Percentiles rank a stretch among this genome's conserved stretches.
Conservation (phyloP, 2,113 vertebrate species). For the Marmota flaviventris region DNA sequence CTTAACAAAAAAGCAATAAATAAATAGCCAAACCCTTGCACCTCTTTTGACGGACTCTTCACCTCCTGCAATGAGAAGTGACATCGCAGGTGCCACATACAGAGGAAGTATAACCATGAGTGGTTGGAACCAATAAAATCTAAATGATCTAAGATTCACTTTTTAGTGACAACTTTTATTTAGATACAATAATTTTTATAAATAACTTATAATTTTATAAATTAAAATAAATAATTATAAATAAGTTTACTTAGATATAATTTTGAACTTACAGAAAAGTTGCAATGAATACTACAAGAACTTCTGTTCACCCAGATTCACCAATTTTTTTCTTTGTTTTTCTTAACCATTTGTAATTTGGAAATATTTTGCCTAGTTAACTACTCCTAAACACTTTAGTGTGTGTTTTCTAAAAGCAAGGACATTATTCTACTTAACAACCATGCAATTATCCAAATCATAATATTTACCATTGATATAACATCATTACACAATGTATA, state of each 20-base stretch:
- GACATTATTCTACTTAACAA: background rate
- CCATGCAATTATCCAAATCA: background rate
- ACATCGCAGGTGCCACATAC: background rate
- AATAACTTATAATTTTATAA: too few relatives aligned
- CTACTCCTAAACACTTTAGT: background rate
- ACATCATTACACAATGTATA: background rate
- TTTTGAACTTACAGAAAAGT: slow-evolving; percentile 36
- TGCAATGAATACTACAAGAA: background rate
- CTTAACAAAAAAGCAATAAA: too few relatives aligned
- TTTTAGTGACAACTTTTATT: background rate
- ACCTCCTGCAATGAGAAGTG: background rate
- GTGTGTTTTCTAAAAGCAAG: slow-evolving; percentile 38
- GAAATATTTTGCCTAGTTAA: background rate
- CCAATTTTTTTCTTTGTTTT: background rate
- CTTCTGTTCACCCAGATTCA: background rate
- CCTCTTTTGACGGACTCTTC: background rate
- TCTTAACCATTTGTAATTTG: slow-evolving; percentile 20
- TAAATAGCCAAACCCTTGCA: too few relatives aligned
- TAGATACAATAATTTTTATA: background rate
- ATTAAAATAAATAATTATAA: too few relatives aligned
- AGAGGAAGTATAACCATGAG: background rate
- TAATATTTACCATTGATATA: background rate
- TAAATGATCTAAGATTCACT: slow-evolving; percentile 3
- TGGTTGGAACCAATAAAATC: background rate
- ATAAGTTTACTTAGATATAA: background rate